These are phyloP conservation scores for Bombyx mandarina DNA, from an alignment of 1,140 invertebrate genomes.

Conservation along the genomic window DNA sequence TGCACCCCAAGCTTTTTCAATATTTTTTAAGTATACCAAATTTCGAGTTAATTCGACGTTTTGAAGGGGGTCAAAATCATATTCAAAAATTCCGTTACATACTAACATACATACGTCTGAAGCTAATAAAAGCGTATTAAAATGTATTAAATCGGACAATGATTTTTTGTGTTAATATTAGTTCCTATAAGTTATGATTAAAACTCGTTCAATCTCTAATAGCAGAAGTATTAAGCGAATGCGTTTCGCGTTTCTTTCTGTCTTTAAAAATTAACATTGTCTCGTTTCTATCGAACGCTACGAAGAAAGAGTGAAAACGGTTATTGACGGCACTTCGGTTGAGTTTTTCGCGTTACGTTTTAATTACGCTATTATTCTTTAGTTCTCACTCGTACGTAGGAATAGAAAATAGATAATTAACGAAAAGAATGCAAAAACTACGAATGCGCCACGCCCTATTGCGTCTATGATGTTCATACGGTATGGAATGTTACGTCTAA, in stretches of 20 bases:
- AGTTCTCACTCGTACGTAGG: conserved; percentile 40
- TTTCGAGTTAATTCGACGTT: too few species aligned
- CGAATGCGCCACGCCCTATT: conserved; percentile 6
- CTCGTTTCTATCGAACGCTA: conserved; percentile 25
- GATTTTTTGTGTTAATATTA: too few species aligned
- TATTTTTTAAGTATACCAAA: too few species aligned
- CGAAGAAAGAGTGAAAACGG: conserved; percentile 39
- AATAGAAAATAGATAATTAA: conserved; percentile 53
- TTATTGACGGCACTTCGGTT: background rate
- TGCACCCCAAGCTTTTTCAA: too few species aligned
- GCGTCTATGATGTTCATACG: background rate
- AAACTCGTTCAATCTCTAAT: too few species aligned
- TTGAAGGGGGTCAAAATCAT: too few species aligned
- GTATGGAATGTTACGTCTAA: background rate
- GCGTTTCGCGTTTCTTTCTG: conserved; percentile 8
- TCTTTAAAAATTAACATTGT: conserved; percentile 6
- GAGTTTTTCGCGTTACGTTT: conserved; percentile 25
- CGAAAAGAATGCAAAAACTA: conserved; percentile 21
- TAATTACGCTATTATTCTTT: conserved; percentile 42
- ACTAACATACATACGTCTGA: too few species aligned
- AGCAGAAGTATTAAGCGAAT: conserved; percentile 18
- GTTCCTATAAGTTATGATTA: too few species aligned
- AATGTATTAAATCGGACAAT: too few species aligned
- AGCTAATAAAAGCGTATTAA: too few species aligned
- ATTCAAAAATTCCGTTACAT: too few species aligned